Evolutionary conservation across 1,140 invertebrate species (phyloP), one percentile per base, ranked within the genome.

Genomic region (Drosophila bocki): DNA sequence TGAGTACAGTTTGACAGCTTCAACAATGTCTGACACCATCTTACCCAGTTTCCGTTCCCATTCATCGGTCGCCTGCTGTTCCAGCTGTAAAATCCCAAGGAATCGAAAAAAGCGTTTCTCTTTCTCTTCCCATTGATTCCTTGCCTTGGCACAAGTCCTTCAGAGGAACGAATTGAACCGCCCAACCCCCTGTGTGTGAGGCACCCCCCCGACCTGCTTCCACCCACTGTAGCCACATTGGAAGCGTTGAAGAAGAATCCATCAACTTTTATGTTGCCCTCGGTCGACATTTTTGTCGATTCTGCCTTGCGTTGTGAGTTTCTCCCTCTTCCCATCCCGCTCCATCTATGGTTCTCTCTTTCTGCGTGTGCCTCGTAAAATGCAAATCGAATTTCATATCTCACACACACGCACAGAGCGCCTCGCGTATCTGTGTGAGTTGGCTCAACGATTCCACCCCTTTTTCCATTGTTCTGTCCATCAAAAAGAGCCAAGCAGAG

Each of bases 391-490:
- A 90, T 82, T 80, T 85, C 75, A 81, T 82, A 85, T 75, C 74
- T 62, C 61, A 67, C 59, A 82, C 51, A 70, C 74, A 68, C 79
- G 50, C 32, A 19, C 57, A 67, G 45, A 54, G 29, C 26, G 54
- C 19, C 33, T 29, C 26, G 45, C 69, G 56, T 53, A 47, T 50
- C 47, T 68, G 64, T 78, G 65, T 71, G 63, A 54, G 56, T 64
- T 78, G 51, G 61, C 70, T 80, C 56, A 69, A 67, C 63, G 85
- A 85, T 90, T 91, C 90, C 90, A 91, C 90, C 90, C 90, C 90
- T 91, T 91, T 91, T 90, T 75, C 71, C 76, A 91, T 91, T 91
- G 90, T 91, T 91, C 90, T 90, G 90, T 86, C 85, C 90, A 86
- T 91, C 90, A 91, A 91, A 91, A 67, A 71, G 58, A 58, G 42